These are phyloP conservation scores for Pimephales promelas DNA, from an alignment of 2,113 vertebrate species.

Conservation along the genomic window DNA sequence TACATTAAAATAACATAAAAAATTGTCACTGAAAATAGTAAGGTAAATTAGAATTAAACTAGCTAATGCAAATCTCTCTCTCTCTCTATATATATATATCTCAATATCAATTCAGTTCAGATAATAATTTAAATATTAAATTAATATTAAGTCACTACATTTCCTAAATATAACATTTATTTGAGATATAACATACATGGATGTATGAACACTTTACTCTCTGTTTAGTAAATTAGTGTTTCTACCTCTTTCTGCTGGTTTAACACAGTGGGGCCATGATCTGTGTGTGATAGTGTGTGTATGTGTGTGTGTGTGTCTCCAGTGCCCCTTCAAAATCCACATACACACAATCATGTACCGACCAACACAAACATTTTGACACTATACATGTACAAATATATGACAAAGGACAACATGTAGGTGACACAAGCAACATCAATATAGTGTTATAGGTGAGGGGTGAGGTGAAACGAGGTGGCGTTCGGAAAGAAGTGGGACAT, in stretches of 20 bases:
- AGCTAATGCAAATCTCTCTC: not conserved
- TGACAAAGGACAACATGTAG: slow-evolving; percentile 43
- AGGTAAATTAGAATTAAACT: not conserved
- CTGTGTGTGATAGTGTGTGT: not conserved
- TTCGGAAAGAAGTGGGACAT: slow-evolving; percentile 39
- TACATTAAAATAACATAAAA: not conserved
- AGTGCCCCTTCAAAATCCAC: slow-evolving; percentile 60
- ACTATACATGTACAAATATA: slow-evolving; percentile 19
- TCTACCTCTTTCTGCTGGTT: not conserved
- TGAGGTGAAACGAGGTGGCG: slow-evolving; percentile 34
- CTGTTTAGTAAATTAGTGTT: not conserved
- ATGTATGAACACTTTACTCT: not conserved
- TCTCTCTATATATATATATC: no score
- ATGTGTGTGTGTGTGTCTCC: slow-evolving; percentile 51
- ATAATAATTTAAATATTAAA: not conserved
- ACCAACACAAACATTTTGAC: slow-evolving; percentile 35
- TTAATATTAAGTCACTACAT: not conserved
- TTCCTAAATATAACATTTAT: not conserved
- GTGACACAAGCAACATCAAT: slow-evolving; percentile 54
- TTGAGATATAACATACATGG: not conserved
- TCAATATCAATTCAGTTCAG: no score
- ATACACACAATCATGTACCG: slow-evolving; percentile 9
- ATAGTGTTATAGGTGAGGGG: slow-evolving; percentile 42
- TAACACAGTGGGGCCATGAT: slow-evolving; percentile 28
- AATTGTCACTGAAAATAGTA: not conserved